Evolutionary conservation across 2,113 vertebrate species (phyloP).

Genomic region (Deroptyus accipitrinus): DNA sequence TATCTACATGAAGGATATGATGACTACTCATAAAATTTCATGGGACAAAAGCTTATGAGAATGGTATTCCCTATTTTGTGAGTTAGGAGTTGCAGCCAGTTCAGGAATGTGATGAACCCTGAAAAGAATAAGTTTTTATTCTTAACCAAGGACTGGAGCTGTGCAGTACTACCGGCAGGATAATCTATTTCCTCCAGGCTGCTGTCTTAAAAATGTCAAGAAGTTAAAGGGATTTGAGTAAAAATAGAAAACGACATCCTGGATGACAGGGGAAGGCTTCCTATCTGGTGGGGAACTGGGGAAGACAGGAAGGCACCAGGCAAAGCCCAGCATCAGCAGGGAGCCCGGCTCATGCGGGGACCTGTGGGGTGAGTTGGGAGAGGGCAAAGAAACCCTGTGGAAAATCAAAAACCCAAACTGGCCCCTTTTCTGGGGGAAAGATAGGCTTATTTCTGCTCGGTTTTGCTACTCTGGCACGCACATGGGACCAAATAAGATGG

Average conservation of each 20-base stretch:
- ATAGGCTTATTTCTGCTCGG: neutral
- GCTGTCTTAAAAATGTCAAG: constrained; percentile 27
- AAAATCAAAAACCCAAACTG: neutral
- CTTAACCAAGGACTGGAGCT: neutral
- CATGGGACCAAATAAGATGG: neutral
- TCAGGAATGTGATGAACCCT: neutral
- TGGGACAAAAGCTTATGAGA: neutral
- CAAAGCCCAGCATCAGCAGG: neutral
- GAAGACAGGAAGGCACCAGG: constrained; percentile 22
- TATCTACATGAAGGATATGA: neutral
- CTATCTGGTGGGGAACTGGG: neutral
- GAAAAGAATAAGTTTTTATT: constrained; percentile 12
- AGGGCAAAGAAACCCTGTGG: neutral
- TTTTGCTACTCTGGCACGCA: neutral
- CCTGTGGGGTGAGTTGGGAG: neutral
- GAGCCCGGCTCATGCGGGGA: fast-evolving
- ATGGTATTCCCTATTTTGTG: neutral
- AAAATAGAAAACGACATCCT: constrained; percentile 52
- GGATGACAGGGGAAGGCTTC: constrained; percentile 8
- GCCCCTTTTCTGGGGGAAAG: fast-evolving
- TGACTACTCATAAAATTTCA: neutral
- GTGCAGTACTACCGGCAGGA: fast-evolving
- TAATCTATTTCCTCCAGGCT: constrained; percentile 45
- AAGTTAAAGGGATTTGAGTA: constrained; percentile 20
- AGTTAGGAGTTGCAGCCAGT: neutral